Evolutionary conservation across 2,113 vertebrate genomes (phyloP).

Genomic region (Anoplopoma fimbria): DNA sequence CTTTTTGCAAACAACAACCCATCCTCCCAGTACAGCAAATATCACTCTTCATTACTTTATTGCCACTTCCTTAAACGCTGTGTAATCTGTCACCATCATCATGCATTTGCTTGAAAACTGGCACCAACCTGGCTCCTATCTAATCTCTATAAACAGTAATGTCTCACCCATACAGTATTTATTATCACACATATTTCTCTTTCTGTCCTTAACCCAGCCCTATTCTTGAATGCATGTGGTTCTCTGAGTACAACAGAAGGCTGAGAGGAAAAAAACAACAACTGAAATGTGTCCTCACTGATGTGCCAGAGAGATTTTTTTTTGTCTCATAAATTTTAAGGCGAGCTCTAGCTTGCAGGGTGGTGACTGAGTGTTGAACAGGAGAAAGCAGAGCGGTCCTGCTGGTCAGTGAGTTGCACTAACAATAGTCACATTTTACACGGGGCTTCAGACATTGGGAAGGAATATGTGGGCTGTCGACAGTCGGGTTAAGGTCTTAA

Average conservation of each 20-base stretch:
- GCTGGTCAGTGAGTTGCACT: not conserved
- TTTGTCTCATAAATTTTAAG: conserved; percentile 42
- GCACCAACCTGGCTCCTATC: conserved; percentile 10
- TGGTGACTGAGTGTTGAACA: conserved; percentile 30
- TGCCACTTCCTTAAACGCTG: conserved; percentile 27
- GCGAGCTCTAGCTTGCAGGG: conserved; percentile 1
- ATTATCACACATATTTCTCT: conserved; percentile 10
- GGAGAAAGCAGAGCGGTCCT: not conserved
- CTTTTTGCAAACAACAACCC: conserved; percentile 27
- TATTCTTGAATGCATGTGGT: conserved; percentile 1
- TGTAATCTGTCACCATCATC: conserved; percentile 14
- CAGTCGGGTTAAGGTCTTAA: conserved; percentile 16
- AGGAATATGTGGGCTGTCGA: conserved; percentile 10
- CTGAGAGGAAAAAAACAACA: conserved; percentile 19
- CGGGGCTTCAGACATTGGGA: conserved; percentile 4
- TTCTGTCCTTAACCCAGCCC: not conserved
- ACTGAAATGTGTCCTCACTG: not conserved
- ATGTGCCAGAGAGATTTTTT: conserved; percentile 15
- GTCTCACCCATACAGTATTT: conserved; percentile 23
- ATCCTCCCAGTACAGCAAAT: conserved; percentile 32
- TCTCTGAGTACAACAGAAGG: conserved; percentile 10
- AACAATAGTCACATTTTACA: conserved; percentile 17
- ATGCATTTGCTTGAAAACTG: conserved; percentile 33
- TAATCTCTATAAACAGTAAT: conserved; percentile 35
- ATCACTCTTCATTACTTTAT: conserved; percentile 48